These are phyloP conservation scores for Lamellibrachia columna DNA, from an alignment of 2,888 invertebrate genomes.

Conservation along the genomic window DNA sequence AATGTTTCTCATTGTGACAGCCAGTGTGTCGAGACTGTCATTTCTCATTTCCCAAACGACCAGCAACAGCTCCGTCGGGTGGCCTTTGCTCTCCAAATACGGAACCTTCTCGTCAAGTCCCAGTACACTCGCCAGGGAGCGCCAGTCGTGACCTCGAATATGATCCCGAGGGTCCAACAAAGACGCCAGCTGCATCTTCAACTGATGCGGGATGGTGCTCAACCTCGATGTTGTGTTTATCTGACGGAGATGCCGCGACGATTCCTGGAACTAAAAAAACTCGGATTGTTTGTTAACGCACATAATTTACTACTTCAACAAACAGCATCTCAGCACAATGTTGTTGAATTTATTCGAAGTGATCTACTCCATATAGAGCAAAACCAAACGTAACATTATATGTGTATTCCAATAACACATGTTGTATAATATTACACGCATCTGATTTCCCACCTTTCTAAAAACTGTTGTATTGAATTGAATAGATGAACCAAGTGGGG, in stretches of 20 bases:
- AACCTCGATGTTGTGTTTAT: neutral
- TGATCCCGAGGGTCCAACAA: neutral
- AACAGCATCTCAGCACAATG: neutral
- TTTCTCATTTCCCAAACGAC: neutral
- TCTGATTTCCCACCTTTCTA: too few relatives aligned
- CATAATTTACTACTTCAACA: neutral
- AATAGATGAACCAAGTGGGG: too few relatives aligned
- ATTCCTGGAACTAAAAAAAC: neutral
- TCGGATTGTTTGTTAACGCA: neutral
- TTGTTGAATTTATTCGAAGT: neutral
- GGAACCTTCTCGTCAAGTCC: neutral
- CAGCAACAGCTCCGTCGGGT: conserved; percentile 1
- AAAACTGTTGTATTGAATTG: too few relatives aligned
- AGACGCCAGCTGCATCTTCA: conserved; percentile 12
- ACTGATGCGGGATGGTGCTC: neutral
- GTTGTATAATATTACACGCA: too few relatives aligned
- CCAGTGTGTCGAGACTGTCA: neutral
- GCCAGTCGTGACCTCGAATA: conserved; percentile 11
- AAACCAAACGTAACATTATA: too few relatives aligned
- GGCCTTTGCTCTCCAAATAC: neutral
- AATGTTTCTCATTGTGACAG: neutral
- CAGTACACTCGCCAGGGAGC: neutral
- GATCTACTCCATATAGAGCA: neutral
- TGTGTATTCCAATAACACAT: too few relatives aligned
- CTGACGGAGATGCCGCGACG: conserved; percentile 8